A percentile compares a stretch with the other conserved stretches of the same genome.
Conservation (phyloP, 2,888 invertebrate genomes). For the Drosophila meridionalis region DNA sequence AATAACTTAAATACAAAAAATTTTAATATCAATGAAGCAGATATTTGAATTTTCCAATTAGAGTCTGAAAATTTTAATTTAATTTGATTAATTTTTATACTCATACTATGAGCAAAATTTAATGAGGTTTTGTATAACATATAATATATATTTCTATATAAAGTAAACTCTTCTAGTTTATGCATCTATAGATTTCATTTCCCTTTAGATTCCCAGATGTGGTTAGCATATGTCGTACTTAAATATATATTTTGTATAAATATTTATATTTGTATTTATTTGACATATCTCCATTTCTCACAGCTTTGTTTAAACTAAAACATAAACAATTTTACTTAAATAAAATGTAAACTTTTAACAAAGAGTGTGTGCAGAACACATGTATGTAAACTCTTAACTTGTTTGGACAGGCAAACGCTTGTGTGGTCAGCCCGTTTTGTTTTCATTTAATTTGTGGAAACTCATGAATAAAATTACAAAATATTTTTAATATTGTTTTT, state of each 20-base stretch:
- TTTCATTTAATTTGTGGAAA: constrained; percentile 38
- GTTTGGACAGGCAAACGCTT: background rate
- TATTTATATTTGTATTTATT: too few species aligned
- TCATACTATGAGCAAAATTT: background rate
- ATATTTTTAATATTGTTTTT: constrained; percentile 21
- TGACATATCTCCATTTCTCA: background rate
- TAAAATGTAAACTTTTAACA: background rate
- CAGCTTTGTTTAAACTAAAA: background rate
- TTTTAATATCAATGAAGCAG: too few species aligned
- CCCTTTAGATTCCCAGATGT: background rate
- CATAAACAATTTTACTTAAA: background rate
- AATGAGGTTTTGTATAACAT: too few species aligned
- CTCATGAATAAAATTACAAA: constrained; percentile 61
- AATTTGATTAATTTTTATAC: too few species aligned
- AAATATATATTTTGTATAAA: background rate
- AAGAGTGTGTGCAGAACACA: background rate
- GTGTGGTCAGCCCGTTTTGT: constrained; percentile 34
- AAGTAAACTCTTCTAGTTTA: background rate
- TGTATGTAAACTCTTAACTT: background rate
- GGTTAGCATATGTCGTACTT: background rate
- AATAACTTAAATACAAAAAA: too few species aligned
- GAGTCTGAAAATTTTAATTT: too few species aligned
- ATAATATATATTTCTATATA: too few species aligned
- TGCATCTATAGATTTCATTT: background rate
- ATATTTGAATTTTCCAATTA: too few species aligned